Evolutionary conservation across 2,888 invertebrate species (phyloP).

Genomic region (Dione vanillae): DNA sequence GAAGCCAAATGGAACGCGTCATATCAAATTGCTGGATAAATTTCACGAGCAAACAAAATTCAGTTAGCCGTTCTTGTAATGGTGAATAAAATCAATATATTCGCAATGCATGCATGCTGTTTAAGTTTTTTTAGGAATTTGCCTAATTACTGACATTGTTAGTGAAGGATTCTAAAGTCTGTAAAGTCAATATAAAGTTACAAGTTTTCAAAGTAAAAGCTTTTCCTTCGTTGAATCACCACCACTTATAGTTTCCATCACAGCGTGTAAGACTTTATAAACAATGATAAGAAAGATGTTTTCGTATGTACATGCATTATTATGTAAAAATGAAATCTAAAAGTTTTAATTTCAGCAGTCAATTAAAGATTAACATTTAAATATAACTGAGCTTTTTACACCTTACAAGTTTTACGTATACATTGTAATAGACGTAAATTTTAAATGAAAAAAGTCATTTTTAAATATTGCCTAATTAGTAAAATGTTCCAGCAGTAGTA

Average conservation of each 20-base stretch:
- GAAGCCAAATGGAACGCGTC: slow-evolving; percentile 56
- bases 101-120: background rate
- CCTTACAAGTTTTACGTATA: background rate
- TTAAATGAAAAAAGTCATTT: background rate
- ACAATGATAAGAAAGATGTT: background rate
- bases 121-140: background rate
- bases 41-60: slow-evolving; percentile 40
- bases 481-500: background rate
- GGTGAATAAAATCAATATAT: slow-evolving; percentile 9
- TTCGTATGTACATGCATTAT: background rate
- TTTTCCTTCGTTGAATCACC: too few relatives aligned
- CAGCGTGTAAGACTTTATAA: too few relatives aligned
- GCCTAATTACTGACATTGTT: too few relatives aligned
- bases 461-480: background rate
- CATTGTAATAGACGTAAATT: background rate
- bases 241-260: too few relatives aligned
- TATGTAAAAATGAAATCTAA: too few relatives aligned
- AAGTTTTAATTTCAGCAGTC: too few relatives aligned
- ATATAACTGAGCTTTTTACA: too few relatives aligned
- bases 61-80: slow-evolving; percentile 6
- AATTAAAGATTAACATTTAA: too few relatives aligned
- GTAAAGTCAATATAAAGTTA: too few relatives aligned
- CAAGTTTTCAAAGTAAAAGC: too few relatives aligned
- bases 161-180: too few relatives aligned
- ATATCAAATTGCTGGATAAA: slow-evolving; percentile 53